Evolutionary conservation across 1,140 invertebrate genomes (phyloP), one percentile per base, ranked within the genome.

Genomic region (Aphaenogaster floridana): DNA sequence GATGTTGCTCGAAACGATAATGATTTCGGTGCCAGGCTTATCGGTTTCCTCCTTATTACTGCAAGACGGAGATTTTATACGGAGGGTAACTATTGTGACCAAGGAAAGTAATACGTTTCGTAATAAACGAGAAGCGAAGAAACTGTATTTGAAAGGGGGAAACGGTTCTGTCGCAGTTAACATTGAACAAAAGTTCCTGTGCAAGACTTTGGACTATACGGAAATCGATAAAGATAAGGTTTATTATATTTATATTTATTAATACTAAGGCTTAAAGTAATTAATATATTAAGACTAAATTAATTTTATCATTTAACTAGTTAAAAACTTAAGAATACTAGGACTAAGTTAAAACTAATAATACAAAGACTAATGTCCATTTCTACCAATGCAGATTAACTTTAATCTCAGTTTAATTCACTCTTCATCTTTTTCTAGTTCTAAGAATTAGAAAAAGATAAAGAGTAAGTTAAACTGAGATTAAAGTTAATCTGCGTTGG

Each of bases 21-120:
- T 84, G 80, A 84, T 84, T 61, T 61, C 54, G 54, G 54, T 61
- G 54, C 17, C 36, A 28, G 80, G 54, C 69, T 84, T 76, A 84
- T 84, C 80, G 80, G 80, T 84, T 84, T 84, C 45, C 69, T 76
- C 5, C 54, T 84, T 84, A 84, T 84, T 76, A 84, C 57, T 15
- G 54, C 57, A 21, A 48, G 42, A 28, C 52, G 54, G 42, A 57
- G 28, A 74, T 57, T n/a, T 83, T 72, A 45, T 74, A 48, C 36
- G 1, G 13, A 11, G 13, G 52, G 52, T 59, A 83, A 74, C 68
- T 74, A 61, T 83, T 61, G 50, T 48, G 80, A 57, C 17, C 28
- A 17, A 48, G 42, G 21, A n/a, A 48, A 48, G 54, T 36, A 84
- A 74, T 74, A 74, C n/a, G 54, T 72, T 59, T 83, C 68, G 52